A percentile compares a stretch with the other conserved stretches of the same genome.
These are phyloP conservation scores for Labeo catla DNA, from an alignment of 2,113 vertebrate species.

Conservation along the genomic window DNA sequence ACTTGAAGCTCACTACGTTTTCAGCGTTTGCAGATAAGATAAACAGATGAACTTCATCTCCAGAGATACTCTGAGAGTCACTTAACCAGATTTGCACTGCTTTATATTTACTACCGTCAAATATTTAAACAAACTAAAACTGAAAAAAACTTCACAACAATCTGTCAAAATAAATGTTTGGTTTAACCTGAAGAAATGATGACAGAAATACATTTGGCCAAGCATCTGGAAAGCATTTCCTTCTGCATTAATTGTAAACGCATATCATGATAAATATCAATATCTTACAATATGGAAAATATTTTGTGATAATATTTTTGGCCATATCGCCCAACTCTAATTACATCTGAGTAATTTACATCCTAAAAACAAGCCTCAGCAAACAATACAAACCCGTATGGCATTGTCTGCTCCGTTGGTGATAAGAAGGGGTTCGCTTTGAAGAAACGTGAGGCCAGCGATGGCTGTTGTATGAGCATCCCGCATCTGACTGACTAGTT, in stretches of 20 bases:
- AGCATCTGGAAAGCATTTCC: background rate
- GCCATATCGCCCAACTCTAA: too few relatives aligned
- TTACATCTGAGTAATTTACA: background rate
- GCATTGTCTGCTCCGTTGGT: slow-evolving; percentile 94
- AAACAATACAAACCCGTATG: slow-evolving; percentile 79
- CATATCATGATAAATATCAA: background rate
- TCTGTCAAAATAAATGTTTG: background rate
- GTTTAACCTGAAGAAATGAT: background rate
- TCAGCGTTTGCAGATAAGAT: too few relatives aligned
- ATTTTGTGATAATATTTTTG: too few relatives aligned
- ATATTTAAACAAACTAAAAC: too few relatives aligned
- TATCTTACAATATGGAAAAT: too few relatives aligned
- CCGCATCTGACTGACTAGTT: slow-evolving; percentile 87
- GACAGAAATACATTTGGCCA: background rate
- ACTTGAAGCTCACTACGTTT: too few relatives aligned
- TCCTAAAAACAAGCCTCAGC: background rate
- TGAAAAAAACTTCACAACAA: too few relatives aligned
- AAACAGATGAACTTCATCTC: too few relatives aligned
- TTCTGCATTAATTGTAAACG: background rate
- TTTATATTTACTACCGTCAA: too few relatives aligned
- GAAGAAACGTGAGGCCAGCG: slow-evolving; percentile 88
- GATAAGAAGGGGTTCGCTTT: slow-evolving; percentile 88
- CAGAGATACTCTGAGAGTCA: too few relatives aligned
- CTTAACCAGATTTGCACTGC: too few relatives aligned
- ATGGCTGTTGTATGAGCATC: slow-evolving; percentile 86